Base-by-base conservation (phyloP, 2,888 invertebrate species). In the Conops quadrifasciatus region DNA sequence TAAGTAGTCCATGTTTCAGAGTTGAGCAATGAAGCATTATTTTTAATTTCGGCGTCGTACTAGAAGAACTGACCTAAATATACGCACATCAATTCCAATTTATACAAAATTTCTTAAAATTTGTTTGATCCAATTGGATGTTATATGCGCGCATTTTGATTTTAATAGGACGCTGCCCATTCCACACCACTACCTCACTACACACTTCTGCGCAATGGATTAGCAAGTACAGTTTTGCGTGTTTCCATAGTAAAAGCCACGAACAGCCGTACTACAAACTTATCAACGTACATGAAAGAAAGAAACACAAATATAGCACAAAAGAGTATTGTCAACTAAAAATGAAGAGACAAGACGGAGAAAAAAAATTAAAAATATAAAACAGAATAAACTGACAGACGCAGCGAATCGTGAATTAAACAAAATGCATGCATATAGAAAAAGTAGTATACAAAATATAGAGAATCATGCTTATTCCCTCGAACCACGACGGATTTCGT, bases 151-250 rank as follows among this genome's bases (percentile, higher is more conserved):
- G 36, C 9, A 36, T 36, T 36, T 7, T 36, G 9, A 36, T 36
- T 36, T 36, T 36, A 36, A 36, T 9, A 36, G 9, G 26, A n/a
- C 58, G 28, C 7, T 19, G 21, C 53, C 59, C 60, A 51, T 26
- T 28, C 21, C 49, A 49, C n/a, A 24, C 43, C 16, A 26, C 26
- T 21, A 3, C 53, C n/a, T 45, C 49, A 68, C 28, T 58, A 58
- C 58, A 58, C 58, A 28, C 58, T 47, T 69, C 69, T 71, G 69
- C 69, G 65, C 71, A 73, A 59, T 70, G 65, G 63, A 26, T 28
- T 36, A 67, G 65, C 69, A 74, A 72, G 74, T 74, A 74, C 74
- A 74, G 74, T 74, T 72, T 74, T 72, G 73, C 74, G 68, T 72
- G 69, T 65, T 72, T 36, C 58, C 56, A 68, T 58, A 64, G 60